A percentile compares a stretch with the other conserved stretches of the same genome.
phyloP scores from a whole-genome alignment of 2,797 vertebrate species.

The Chloroceryle amazona region DNA sequence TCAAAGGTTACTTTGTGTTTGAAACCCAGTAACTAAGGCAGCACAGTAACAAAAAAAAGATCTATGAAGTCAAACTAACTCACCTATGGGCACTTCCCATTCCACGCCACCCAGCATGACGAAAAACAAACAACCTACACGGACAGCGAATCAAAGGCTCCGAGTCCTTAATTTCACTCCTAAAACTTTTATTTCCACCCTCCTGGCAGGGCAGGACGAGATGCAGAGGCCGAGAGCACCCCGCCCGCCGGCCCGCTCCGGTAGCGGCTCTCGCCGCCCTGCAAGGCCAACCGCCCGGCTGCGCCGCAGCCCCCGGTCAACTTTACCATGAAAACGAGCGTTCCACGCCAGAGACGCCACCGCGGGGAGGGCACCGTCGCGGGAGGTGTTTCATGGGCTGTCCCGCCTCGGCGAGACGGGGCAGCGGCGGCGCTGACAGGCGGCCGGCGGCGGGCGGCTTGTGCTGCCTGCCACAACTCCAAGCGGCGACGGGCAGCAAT shows the following conservation, averaged over 20 bases:
- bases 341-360: neutral
- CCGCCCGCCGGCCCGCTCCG: neutral
- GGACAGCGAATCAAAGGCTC: accelerated
- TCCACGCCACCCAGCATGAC: accelerated
- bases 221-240: neutral
- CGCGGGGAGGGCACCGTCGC: neutral
- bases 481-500: neutral
- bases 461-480: constrained; percentile 67
- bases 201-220: neutral
- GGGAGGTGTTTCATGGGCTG: too few relatives aligned
- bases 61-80: neutral
- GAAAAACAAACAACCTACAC: accelerated
- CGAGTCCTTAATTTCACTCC: accelerated
- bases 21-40: neutral
- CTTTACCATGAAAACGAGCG: neutral
- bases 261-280: neutral
- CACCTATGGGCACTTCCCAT: neutral
- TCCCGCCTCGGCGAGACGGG: neutral
- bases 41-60: neutral
- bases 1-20: neutral
- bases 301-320: neutral
- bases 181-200: neutral
- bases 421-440: neutral
- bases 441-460: constrained; percentile 1
- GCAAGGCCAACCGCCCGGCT: neutral